Conservation (phyloP, 2,888 invertebrate genomes). For the Laspeyria flexula region DNA sequence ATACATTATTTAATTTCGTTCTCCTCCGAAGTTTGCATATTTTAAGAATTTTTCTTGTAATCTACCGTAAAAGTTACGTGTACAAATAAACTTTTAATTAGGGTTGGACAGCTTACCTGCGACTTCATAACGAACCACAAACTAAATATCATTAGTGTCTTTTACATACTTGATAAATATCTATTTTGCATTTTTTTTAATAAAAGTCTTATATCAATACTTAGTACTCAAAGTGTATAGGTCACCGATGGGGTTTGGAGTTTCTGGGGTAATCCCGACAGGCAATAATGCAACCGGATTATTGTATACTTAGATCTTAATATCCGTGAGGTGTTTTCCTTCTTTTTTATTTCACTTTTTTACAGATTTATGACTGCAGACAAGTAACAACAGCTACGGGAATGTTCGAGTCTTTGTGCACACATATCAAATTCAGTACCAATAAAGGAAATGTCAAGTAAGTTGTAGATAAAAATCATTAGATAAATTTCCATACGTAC, state of each 20-base stretch:
- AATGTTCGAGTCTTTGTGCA: constrained; percentile 98
- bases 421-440: constrained; percentile 98
- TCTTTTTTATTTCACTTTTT: constrained; percentile 7
- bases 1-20: background rate
- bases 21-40: background rate
- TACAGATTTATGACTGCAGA: constrained; percentile 97
- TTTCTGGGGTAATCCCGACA: too few relatives aligned
- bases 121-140: constrained; percentile 65
- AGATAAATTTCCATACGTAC: too few relatives aligned
- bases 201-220: too few relatives aligned
- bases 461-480: constrained; percentile 10
- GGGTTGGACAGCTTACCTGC: constrained; percentile 50
- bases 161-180: constrained; percentile 11
- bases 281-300: too few relatives aligned
- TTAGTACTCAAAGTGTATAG: too few relatives aligned
- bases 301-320: too few relatives aligned
- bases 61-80: constrained; percentile 25
- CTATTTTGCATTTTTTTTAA: too few relatives aligned
- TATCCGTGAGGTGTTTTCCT: too few relatives aligned
- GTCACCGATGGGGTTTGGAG: too few relatives aligned
- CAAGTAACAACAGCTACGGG: constrained; percentile 97
- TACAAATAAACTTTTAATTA: constrained; percentile 75
- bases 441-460: constrained; percentile 98
- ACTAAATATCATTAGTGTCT: constrained; percentile 52
- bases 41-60: constrained; percentile 19